phyloP scores from a whole-genome alignment of 2,113 vertebrate species.

The Rhinoderma darwinii region DNA sequence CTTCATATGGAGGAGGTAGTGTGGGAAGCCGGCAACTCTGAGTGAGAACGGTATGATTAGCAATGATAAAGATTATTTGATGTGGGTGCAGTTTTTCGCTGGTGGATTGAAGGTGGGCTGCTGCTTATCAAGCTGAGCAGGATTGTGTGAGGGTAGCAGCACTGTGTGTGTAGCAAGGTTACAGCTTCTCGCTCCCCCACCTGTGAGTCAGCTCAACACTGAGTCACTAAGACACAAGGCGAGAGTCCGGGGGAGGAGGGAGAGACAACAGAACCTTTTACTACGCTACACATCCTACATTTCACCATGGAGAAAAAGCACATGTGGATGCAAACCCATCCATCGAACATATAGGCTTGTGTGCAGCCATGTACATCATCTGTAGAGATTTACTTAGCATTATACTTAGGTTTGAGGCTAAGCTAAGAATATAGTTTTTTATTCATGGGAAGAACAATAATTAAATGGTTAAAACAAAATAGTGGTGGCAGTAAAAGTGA shows the following conservation, averaged over 20 bases:
- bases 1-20: slow-evolving; percentile 27
- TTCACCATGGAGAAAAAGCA: background rate
- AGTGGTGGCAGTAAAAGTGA: background rate
- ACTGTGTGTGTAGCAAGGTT: slow-evolving; percentile 51
- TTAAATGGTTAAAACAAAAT: background rate
- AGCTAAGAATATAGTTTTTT: no score
- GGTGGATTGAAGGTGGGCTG: slow-evolving; percentile 45
- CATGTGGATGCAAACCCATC: background rate
- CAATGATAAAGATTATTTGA: slow-evolving; percentile 43
- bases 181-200: slow-evolving; percentile 36
- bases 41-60: slow-evolving; percentile 35
- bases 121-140: slow-evolving; percentile 34
- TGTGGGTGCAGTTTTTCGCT: slow-evolving; percentile 38
- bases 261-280: background rate
- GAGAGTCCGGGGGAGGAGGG: slow-evolving; percentile 38
- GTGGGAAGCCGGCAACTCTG: slow-evolving; percentile 18
- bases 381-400: no score
- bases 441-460: background rate
- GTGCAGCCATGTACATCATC: background rate
- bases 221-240: slow-evolving; percentile 48
- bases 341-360: background rate
- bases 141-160: slow-evolving; percentile 18
- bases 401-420: no score
- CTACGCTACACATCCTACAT: slow-evolving; percentile 14
- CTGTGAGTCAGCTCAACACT: slow-evolving; percentile 53